Conservation (phyloP, 2,113 vertebrate genomes). For the Sinocyclocheilus rhinocerous region DNA sequence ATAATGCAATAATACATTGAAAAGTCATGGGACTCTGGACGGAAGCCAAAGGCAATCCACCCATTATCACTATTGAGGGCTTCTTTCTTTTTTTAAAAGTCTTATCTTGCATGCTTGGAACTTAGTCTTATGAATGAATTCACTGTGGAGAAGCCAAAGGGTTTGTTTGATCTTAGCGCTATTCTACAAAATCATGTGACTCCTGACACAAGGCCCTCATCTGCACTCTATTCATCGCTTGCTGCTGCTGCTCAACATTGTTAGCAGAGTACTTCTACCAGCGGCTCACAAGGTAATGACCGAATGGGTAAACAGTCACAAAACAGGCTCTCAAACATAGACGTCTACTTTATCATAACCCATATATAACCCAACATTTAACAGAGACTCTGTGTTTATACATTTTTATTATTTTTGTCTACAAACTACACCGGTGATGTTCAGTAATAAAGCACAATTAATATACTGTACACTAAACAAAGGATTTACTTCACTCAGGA, state of each 20-base stretch:
- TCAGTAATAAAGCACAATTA: not conserved
- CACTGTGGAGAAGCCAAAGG: constrained; percentile 55
- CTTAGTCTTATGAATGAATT: constrained; percentile 47
- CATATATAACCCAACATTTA: not conserved
- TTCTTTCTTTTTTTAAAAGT: constrained; percentile 7
- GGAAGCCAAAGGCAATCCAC: constrained; percentile 32
- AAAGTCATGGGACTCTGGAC: constrained; percentile 43
- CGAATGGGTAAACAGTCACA: not conserved
- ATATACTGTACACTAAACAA: not conserved
- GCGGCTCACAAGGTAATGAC: not conserved
- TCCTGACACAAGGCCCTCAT: constrained; percentile 31
- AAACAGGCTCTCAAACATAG: not conserved
- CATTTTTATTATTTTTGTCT: not conserved
- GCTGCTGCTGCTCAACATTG: not conserved
- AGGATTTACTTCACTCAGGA: not conserved
- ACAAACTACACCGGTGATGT: not conserved
- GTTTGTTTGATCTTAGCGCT: constrained; percentile 58
- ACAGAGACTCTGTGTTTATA: not conserved
- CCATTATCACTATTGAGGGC: constrained; percentile 43
- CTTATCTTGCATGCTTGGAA: constrained; percentile 38
- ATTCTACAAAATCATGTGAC: constrained; percentile 45
- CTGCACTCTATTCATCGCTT: not conserved
- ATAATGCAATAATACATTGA: not conserved
- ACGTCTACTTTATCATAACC: not conserved
- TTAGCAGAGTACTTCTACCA: not conserved